A percentile compares a stretch with the other conserved stretches of the same genome.
Conservation (phyloP, 2,113 vertebrate species). For the Pseudopodoces humilis region DNA sequence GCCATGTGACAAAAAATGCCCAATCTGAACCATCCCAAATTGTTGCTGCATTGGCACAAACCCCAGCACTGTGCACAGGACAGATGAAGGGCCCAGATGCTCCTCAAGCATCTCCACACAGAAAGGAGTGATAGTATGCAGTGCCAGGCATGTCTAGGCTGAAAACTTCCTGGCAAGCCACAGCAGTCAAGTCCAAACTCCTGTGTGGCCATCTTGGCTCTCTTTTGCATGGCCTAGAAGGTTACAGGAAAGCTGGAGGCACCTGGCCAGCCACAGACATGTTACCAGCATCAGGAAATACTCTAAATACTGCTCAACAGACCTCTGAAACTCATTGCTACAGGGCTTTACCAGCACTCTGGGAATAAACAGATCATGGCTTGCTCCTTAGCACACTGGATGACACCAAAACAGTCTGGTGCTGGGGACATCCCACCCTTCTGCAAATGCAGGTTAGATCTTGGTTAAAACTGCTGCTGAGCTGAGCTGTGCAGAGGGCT, state of each 20-base stretch:
- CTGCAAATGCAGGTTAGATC: background rate
- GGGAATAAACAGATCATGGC: background rate
- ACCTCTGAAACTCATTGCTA: background rate
- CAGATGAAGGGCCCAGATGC: background rate
- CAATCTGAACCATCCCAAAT: background rate
- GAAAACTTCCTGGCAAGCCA: background rate
- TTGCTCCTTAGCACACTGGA: background rate
- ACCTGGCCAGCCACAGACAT: background rate
- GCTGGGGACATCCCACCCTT: background rate
- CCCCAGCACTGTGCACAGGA: background rate
- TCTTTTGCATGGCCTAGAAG: background rate
- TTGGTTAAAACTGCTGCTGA: background rate
- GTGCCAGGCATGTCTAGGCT: background rate
- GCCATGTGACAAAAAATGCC: background rate
- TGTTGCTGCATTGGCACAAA: background rate
- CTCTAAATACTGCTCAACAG: background rate
- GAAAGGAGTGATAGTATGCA: background rate
- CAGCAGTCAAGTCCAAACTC: background rate
- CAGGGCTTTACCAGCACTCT: background rate
- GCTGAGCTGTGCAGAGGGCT: background rate
- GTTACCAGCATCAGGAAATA: slow-evolving; percentile 9
- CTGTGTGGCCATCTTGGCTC: background rate
- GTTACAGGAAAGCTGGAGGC: slow-evolving; percentile 12
- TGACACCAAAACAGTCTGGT: background rate
- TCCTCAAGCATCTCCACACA: background rate